These are phyloP conservation scores for Callimico goeldii DNA, from an alignment of 2,797 vertebrate species.

Conservation along the genomic window DNA sequence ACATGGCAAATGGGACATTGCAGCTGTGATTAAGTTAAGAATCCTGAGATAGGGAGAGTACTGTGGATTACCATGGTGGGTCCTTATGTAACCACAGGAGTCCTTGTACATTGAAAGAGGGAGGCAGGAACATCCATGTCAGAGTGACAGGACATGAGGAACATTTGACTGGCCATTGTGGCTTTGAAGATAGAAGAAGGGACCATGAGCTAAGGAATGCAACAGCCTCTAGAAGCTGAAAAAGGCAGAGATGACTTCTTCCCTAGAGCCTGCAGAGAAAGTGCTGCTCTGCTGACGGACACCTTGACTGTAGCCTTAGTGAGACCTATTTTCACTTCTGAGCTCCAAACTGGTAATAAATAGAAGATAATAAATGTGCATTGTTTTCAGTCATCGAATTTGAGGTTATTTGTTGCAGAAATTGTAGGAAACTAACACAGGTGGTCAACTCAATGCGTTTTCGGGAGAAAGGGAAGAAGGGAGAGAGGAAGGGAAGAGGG, in stretches of 20 bases:
- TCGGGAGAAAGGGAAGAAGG: background rate
- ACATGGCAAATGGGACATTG: background rate
- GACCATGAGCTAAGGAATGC: accelerated
- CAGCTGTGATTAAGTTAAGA: background rate
- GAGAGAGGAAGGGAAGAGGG: background rate
- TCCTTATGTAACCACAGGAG: background rate
- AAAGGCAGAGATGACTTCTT: background rate
- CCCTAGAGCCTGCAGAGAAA: too few relatives aligned
- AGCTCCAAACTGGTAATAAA: background rate
- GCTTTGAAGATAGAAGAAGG: background rate
- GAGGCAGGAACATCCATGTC: background rate
- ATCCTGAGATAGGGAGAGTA: background rate
- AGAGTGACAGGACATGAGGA: background rate
- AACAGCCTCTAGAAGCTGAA: background rate
- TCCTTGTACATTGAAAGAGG: background rate
- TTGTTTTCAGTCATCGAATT: background rate
- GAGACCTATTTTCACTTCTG: background rate
- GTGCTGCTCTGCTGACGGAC: background rate
- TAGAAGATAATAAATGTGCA: background rate
- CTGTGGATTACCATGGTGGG: background rate
- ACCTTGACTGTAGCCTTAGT: background rate
- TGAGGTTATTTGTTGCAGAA: background rate
- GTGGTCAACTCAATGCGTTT: background rate
- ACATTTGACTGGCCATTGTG: background rate
- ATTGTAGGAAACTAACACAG: background rate